Conservation (phyloP, 1,140 invertebrate genomes). For the Eciton burchellii region DNA sequence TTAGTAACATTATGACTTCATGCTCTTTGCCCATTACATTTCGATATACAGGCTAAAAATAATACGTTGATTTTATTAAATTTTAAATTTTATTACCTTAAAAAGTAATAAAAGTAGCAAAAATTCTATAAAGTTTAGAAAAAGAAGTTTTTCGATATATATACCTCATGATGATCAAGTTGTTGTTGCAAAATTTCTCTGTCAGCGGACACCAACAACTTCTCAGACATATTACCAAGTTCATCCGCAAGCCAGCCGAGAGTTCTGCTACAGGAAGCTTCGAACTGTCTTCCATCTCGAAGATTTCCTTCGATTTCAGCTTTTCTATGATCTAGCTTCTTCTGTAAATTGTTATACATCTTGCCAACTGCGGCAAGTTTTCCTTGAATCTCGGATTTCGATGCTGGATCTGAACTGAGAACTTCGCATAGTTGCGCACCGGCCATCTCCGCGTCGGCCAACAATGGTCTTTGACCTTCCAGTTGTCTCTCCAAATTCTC, state of each 20-base stretch:
- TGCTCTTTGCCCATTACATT: conserved; percentile 96
- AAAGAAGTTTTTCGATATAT: conserved; percentile 32
- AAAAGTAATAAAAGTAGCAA: conserved; percentile 4
- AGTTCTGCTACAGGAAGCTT: conserved; percentile 93
- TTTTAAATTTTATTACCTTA: too few species aligned
- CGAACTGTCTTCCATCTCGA: conserved; percentile 93
- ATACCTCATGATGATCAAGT: conserved; percentile 92
- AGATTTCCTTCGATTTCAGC: conserved; percentile 95
- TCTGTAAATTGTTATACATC: conserved; percentile 93
- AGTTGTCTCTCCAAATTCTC: conserved; percentile 95
- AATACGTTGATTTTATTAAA: conserved; percentile 34
- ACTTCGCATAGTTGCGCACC: conserved; percentile 94
- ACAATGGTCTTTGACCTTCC: conserved; percentile 93
- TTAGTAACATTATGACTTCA: conserved; percentile 96
- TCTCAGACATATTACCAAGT: conserved; percentile 90
- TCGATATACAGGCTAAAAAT: conserved; percentile 90
- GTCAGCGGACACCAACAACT: conserved; percentile 94
- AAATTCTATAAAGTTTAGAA: not conserved
- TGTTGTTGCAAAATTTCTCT: conserved; percentile 93
- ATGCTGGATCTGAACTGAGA: conserved; percentile 95
- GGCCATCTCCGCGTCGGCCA: conserved; percentile 95
- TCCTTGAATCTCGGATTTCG: conserved; percentile 95
- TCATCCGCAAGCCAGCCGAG: conserved; percentile 95
- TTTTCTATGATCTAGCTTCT: conserved; percentile 95
- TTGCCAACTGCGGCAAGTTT: conserved; percentile 94